Evolutionary conservation across 1,140 invertebrate genomes (phyloP).

Genomic region (Drosophila arizonae): DNA sequence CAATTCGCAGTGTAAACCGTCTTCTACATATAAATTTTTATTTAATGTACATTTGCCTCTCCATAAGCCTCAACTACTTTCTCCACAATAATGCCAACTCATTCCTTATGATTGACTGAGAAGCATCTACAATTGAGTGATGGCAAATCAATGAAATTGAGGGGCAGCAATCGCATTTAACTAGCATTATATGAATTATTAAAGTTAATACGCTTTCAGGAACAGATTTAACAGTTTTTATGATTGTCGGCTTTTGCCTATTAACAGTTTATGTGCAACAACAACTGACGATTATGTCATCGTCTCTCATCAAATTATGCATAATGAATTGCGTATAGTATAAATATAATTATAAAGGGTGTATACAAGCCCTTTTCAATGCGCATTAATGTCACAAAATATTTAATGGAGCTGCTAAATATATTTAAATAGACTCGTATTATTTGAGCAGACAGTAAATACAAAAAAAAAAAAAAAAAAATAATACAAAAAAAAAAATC

Average conservation of each 20-base stretch:
- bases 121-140: not conserved
- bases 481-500: slow-evolving; percentile 24
- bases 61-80: not conserved
- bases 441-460: slow-evolving; percentile 41
- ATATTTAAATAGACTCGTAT: slow-evolving; percentile 16
- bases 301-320: slow-evolving; percentile 8
- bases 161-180: not conserved
- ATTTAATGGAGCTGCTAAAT: slow-evolving; percentile 32
- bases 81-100: slow-evolving; percentile 9
- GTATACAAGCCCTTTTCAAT: slow-evolving; percentile 35
- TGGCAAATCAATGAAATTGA: not conserved
- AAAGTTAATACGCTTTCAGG: not conserved
- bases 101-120: not conserved
- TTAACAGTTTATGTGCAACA: slow-evolving; percentile 21
- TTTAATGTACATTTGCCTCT: too few relatives aligned
- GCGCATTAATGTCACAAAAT: slow-evolving; percentile 58
- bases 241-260: slow-evolving; percentile 18
- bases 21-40: not conserved
- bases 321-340: slow-evolving; percentile 37
- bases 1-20: not conserved
- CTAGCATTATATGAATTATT: not conserved
- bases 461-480: slow-evolving; percentile 33
- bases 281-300: slow-evolving; percentile 54
- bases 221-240: slow-evolving; percentile 22
- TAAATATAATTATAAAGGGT: not conserved